These are phyloP conservation scores for Cyprinodon brontotheroides DNA, from an alignment of 2,113 vertebrate genomes.

Conservation along the genomic window DNA sequence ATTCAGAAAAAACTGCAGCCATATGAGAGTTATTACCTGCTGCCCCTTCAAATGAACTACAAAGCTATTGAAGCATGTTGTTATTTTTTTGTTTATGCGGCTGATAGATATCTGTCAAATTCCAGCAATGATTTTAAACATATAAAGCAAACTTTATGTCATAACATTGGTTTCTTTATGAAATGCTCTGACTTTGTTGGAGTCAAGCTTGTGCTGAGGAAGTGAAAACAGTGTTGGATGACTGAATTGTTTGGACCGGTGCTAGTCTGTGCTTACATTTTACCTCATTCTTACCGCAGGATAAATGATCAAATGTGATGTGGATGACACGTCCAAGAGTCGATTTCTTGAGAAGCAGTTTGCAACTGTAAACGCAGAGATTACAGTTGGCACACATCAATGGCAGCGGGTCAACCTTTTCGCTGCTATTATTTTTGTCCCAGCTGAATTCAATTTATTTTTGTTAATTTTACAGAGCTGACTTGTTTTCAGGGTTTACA, in stretches of 20 bases:
- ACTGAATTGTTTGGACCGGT: conserved; percentile 43
- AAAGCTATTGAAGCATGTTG: conserved; percentile 40
- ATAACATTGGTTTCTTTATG: conserved; percentile 6
- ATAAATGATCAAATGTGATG: conserved; percentile 60
- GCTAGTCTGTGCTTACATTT: conserved; percentile 52
- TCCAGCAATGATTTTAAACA: conserved; percentile 28
- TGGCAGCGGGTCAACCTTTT: background rate
- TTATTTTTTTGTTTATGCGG: conserved; percentile 17
- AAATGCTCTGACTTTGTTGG: conserved; percentile 42
- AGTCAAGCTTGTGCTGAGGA: conserved; percentile 27
- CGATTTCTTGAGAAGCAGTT: conserved; percentile 25
- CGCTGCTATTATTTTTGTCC: conserved; percentile 11
- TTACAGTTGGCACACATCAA: conserved; percentile 18
- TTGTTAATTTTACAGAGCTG: background rate
- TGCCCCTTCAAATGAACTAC: conserved; percentile 25
- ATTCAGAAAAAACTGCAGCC: conserved; percentile 47
- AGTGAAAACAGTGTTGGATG: conserved; percentile 37
- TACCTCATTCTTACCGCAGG: conserved; percentile 59
- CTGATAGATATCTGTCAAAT: conserved; percentile 46
- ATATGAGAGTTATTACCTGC: conserved; percentile 66
- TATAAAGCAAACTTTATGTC: conserved; percentile 32
- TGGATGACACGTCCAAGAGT: conserved; percentile 41
- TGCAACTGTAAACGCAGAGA: conserved; percentile 21
- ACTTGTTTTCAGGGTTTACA: conserved; percentile 5
- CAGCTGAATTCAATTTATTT: conserved; percentile 16